Base-by-base conservation (phyloP, 1,140 invertebrate genomes). In the Sycophila sp. region DNA sequence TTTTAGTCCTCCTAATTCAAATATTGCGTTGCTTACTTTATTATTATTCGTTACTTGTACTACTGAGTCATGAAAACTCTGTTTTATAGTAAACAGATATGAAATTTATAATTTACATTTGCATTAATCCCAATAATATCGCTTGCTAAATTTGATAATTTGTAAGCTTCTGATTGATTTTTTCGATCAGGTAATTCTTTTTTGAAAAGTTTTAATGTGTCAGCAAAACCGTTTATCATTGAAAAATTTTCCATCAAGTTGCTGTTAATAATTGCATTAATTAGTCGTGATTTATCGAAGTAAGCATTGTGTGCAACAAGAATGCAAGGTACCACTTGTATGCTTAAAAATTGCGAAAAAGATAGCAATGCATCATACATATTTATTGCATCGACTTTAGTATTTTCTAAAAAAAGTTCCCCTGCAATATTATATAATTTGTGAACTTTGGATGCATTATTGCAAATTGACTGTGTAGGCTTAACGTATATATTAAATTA, bases 401-500 rank as follows among this genome's bases (percentile, higher is more conserved):
- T n/a, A 45, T 45, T 45, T 45, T 56, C 19, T 45, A 67, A 67
- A 56, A 30, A 67, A 36, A 75, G 63, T 47, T 73, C n/a, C 49
- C 65, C 71, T 17, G 49, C 24, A 42, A 49, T 22, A 64, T 55
- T 71, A 45, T 13, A 58, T 51, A 75, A 30, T 13, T 72, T 72
- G 40, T 73, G 51, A 15, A 53, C 59, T 26, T 68, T 40, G 2
- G 64, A 60, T 6, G 71, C 68, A 51, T 67, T 15, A 15, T 26
- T 1, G 22, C 55, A 45, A 63, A 71, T 75, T 40, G 30, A 13
- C 45, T 69, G 47, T n/a, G 38, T 62, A 45, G 69, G 74, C 40
- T 60, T 68, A 1, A 73, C 51, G 28, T 73, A 75, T 11, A 34
- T 47, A 49, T 62, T 66, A 32, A 70, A 75, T 5, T 30, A 19